These are phyloP conservation scores for Ctenoplectra terminalis DNA, from an alignment of 1,140 invertebrate genomes.

Conservation along the genomic window DNA sequence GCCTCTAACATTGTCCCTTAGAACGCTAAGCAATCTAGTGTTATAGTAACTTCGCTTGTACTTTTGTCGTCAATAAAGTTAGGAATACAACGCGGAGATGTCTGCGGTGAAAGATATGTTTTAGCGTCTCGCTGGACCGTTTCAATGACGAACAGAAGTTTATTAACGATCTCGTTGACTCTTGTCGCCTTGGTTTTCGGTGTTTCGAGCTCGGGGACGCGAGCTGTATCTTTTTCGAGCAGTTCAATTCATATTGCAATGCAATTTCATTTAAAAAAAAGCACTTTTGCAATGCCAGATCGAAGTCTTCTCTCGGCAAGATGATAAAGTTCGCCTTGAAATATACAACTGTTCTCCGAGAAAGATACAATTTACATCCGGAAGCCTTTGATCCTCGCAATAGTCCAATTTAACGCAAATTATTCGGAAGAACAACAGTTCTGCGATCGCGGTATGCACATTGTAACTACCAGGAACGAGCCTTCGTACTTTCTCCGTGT, in stretches of 20 bases:
- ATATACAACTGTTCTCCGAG: not conserved
- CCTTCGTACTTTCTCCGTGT: not conserved
- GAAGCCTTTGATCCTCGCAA: not conserved
- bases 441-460: not conserved
- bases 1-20: conserved; percentile 38
- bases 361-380: not conserved
- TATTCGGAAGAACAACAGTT: not conserved
- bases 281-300: no score
- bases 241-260: not conserved
- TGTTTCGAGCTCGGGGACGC: not conserved
- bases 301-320: not conserved
- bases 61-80: conserved; percentile 42
- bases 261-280: no score
- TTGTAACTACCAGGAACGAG: not conserved
- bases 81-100: conserved; percentile 42
- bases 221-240: no score
- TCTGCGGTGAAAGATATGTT: conserved; percentile 30
- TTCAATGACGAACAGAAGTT: not conserved
- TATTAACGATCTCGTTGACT: not conserved
- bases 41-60: conserved; percentile 56
- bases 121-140: conserved; percentile 10
- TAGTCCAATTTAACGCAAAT: not conserved
- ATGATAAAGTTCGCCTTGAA: not conserved
- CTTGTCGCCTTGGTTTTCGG: no score
- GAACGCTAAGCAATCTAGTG: conserved; percentile 46